These are phyloP conservation scores for Hylaea fasciaria DNA, from an alignment of 2,888 invertebrate species.

Conservation along the genomic window DNA sequence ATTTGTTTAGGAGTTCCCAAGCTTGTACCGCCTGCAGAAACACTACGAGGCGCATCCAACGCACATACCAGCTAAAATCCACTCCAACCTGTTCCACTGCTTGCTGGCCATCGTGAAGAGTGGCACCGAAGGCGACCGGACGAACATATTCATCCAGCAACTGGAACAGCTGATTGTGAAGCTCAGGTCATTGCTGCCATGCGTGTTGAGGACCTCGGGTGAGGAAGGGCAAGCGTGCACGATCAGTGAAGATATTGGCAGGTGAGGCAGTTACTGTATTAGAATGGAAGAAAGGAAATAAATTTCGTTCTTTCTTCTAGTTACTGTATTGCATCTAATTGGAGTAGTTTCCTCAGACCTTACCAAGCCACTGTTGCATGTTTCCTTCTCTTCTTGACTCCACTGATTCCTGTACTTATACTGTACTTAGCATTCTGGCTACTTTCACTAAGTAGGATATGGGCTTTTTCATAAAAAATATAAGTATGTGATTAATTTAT, in stretches of 20 bases:
- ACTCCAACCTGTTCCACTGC: slow-evolving; percentile 75
- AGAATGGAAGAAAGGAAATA: no score
- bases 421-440: no score
- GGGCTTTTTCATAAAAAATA: no score
- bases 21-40: slow-evolving; percentile 71
- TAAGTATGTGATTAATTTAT: no score
- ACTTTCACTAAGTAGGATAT: no score
- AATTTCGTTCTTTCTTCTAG: no score
- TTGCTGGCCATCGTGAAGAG: slow-evolving; percentile 70
- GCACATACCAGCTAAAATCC: slow-evolving; percentile 69
- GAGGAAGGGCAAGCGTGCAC: slow-evolving; percentile 59
- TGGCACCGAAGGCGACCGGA: slow-evolving; percentile 62
- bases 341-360: no score
- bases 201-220: slow-evolving; percentile 62
- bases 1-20: slow-evolving; percentile 71
- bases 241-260: slow-evolving; percentile 72
- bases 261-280: slow-evolving; percentile 52
- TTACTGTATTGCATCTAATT: not conserved
- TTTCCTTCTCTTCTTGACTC: no score
- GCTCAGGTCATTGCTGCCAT: slow-evolving; percentile 68
- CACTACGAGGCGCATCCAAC: slow-evolving; percentile 75
- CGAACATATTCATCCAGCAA: slow-evolving; percentile 72
- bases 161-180: slow-evolving; percentile 70
- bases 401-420: no score
- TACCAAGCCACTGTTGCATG: no score